Conservation (phyloP, 2,888 invertebrate genomes). For the Acanthoscelides obtectus region DNA sequence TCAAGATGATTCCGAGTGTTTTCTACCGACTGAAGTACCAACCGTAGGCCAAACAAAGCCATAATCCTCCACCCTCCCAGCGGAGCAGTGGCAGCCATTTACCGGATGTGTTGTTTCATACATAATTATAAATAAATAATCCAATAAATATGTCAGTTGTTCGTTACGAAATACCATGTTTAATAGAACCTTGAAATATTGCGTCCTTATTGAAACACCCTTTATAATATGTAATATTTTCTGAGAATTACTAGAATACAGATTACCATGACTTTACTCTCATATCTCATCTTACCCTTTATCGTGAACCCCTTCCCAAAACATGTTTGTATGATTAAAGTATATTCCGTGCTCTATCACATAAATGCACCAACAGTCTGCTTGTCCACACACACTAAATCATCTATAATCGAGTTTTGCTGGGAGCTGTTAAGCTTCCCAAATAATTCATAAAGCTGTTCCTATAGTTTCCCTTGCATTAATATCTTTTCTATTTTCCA, state of each 20-base stretch:
- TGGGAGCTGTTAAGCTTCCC: slow-evolving; percentile 33
- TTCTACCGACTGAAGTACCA: too few species aligned
- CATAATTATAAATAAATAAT: too few species aligned
- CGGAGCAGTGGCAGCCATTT: too few species aligned
- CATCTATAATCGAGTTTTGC: slow-evolving; percentile 32
- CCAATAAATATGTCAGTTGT: too few species aligned
- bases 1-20: not conserved
- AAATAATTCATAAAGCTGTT: slow-evolving; percentile 30
- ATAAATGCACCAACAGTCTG: not conserved
- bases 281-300: too few species aligned
- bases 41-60: not conserved
- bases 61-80: not conserved
- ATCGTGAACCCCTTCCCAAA: not conserved
- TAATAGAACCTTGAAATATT: too few species aligned
- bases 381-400: slow-evolving; percentile 20
- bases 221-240: too few species aligned
- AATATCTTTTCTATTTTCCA: not conserved
- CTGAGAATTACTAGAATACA: too few species aligned
- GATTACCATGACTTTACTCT: too few species aligned
- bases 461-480: not conserved
- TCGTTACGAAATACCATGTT: too few species aligned
- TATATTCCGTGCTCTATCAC: not conserved
- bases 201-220: too few species aligned
- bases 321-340: not conserved
- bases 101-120: too few species aligned